phyloP scores from a whole-genome alignment of 2,888 invertebrate species.

The Drosophila gaucha region DNA sequence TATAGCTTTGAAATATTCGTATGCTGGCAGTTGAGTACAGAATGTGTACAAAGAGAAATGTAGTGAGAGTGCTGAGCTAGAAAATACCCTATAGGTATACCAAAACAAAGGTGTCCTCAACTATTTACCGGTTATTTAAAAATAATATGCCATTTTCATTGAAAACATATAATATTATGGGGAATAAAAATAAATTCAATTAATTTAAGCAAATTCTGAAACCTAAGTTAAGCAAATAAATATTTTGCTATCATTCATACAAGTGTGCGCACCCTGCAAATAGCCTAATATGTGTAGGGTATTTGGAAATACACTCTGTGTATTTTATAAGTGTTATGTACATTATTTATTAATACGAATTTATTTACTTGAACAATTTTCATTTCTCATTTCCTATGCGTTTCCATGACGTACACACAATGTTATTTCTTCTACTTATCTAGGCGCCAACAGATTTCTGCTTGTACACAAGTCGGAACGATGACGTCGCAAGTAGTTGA shows the following conservation, averaged over 20 bases:
- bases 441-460: conserved; percentile 32
- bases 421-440: conserved; percentile 25
- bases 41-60: background rate
- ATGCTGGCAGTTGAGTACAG: background rate
- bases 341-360: conserved; percentile 55
- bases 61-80: background rate
- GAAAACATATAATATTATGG: no score
- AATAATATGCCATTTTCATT: background rate
- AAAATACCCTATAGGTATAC: conserved; percentile 1
- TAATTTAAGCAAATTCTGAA: background rate
- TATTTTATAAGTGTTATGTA: conserved; percentile 20
- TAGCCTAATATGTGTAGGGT: background rate
- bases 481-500: conserved; percentile 32
- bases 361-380: conserved; percentile 67
- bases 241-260: background rate
- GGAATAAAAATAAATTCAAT: background rate
- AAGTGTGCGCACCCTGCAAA: background rate
- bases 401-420: conserved; percentile 64
- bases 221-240: no score
- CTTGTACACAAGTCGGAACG: conserved; percentile 29
- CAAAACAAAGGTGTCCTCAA: no score
- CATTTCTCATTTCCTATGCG: conserved; percentile 59
- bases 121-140: background rate
- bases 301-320: conserved; percentile 5
- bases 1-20: conserved; percentile 8